Conservation (phyloP, 92 coral and sea anemone genomes). For the Parazoanthus darwini region DNA sequence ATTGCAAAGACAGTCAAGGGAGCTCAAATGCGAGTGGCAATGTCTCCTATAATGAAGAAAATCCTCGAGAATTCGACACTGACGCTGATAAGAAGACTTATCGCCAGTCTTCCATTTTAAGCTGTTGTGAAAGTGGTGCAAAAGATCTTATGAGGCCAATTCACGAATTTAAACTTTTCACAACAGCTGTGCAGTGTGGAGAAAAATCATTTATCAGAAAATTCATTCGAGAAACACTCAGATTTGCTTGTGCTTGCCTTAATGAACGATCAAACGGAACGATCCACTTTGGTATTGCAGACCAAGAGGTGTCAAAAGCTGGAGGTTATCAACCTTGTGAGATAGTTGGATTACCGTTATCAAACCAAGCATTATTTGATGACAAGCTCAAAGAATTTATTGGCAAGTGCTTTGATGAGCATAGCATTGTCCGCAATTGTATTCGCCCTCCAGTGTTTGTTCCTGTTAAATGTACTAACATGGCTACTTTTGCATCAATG, state of each 20-base stretch:
- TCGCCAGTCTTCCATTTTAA: not conserved
- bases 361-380: not conserved
- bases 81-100: not conserved
- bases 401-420: constrained; percentile 50
- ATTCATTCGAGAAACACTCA: constrained; percentile 45
- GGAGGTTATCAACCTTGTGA: constrained; percentile 31
- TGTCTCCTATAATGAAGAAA: not conserved
- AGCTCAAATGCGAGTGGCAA: not conserved
- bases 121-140: not conserved
- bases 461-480: not conserved
- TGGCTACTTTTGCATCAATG: too few relatives aligned
- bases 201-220: constrained; percentile 27
- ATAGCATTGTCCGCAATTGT: constrained; percentile 49
- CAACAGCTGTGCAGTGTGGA: not conserved
- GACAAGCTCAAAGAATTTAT: constrained; percentile 51
- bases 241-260: constrained; percentile 54
- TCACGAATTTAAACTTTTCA: constrained; percentile 50
- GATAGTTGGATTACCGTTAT: constrained; percentile 43
- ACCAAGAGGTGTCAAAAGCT: constrained; percentile 15
- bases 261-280: constrained; percentile 61
- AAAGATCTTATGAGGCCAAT: constrained; percentile 46
- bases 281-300: constrained; percentile 59
- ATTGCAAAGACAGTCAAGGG: too few relatives aligned
- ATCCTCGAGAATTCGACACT: constrained; percentile 24
- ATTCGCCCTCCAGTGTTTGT: constrained; percentile 53